Base-by-base conservation (phyloP, 2,113 vertebrate species). In the Cyprinodon brontotheroides region DNA sequence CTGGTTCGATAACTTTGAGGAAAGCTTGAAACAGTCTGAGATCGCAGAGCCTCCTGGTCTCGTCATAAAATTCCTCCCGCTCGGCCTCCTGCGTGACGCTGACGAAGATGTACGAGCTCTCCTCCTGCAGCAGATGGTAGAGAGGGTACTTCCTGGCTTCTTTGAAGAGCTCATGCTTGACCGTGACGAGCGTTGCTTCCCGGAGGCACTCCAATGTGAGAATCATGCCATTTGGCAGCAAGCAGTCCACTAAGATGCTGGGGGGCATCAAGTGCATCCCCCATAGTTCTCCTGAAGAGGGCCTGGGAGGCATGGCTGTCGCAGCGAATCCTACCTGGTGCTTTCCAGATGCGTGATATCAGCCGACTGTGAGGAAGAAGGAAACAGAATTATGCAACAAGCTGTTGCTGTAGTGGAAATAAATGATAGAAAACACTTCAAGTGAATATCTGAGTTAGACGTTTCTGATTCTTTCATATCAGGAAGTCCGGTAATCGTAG, bases 191-290 rank as follows among this genome's bases (percentile, higher is more conserved):
- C 0, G 97, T 99, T 84, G 98, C 96, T 94, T 99, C 98, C 93
- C 98, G 95, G 93, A 99, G 96, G 95, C 98, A 99, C 95, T 99
- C 98, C 87, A 99, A 93, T 60, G 96, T 96, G 90, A 99, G 95
- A 91, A 99, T 97, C 97, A 99, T 99, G 92, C 98, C 98, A 75
- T 99, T 99, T 62, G 98, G 98, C 87, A 99, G 93, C 81, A 99
- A 95, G 92, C 98, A 99, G 89, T 99, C 98, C 89, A 99, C 97
- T 71, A 96, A 90, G 91, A 99, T 98, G 90, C 96, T 93, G 14
- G 98, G 98, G 93, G 98, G 98, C 98, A 99, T 99, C 94, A 99
- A 96, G 87, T 99, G 98, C 95, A 99, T 97, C 89, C 97, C 98
- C 98, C 98, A 99, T 95, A 99, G 92, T 89, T 99, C 98, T 68